phyloP scores from a whole-genome alignment of 1,140 invertebrate genomes.

The Dinothrombium tinctorium region DNA sequence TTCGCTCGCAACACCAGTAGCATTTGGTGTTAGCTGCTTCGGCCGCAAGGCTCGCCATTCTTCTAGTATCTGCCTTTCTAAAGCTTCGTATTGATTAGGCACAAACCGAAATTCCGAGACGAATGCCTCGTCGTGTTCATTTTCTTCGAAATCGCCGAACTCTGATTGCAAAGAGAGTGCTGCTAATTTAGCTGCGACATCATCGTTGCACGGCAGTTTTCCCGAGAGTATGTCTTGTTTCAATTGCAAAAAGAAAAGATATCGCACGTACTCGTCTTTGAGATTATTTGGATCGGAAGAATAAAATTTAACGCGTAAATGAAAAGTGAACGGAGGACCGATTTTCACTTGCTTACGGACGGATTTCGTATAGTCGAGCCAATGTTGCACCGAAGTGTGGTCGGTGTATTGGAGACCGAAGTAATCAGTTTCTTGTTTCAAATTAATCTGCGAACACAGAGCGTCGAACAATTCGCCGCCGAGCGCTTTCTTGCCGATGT shows the following conservation, averaged over 20 bases:
- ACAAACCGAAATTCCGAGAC: conserved; percentile 92
- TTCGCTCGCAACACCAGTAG: not conserved
- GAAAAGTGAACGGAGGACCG: conserved; percentile 63
- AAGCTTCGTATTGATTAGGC: conserved; percentile 67
- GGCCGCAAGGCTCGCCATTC: conserved; percentile 47
- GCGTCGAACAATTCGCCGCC: conserved; percentile 27
- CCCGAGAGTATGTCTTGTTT: conserved; percentile 84
- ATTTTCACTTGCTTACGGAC: conserved; percentile 96
- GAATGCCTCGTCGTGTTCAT: conserved; percentile 65
- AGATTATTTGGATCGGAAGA: conserved; percentile 88
- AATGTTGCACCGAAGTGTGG: conserved; percentile 48
- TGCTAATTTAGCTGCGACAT: conserved; percentile 68
- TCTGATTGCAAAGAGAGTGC: conserved; percentile 90
- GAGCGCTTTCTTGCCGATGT: conserved; percentile 68
- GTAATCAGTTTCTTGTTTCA: conserved; percentile 81
- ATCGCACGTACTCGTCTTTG: conserved; percentile 69
- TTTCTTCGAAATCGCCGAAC: conserved; percentile 81
- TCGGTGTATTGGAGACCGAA: conserved; percentile 96
- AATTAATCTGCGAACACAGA: conserved; percentile 14
- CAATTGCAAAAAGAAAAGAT: conserved; percentile 33
- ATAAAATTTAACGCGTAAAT: conserved; percentile 94
- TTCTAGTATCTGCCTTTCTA: conserved; percentile 66
- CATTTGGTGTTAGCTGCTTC: conserved; percentile 25
- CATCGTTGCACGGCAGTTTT: conserved; percentile 58
- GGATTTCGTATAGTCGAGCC: conserved; percentile 90